Conservation (phyloP, 2,113 vertebrate genomes). For the Takifugu flavidus region DNA sequence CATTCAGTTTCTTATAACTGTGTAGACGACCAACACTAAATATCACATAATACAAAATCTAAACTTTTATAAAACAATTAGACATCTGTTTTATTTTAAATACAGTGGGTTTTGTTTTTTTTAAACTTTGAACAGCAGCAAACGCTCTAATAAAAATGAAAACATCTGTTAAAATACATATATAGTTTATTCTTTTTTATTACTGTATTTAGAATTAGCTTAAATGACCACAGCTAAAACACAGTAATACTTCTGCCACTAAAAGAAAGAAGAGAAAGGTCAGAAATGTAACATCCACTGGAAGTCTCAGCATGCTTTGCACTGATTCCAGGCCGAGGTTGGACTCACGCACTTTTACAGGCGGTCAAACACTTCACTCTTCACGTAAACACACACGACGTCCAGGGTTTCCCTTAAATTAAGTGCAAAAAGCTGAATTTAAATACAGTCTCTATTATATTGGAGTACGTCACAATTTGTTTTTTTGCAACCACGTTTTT, state of each 20-base stretch:
- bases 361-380: no score
- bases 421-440: no score
- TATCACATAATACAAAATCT: slow-evolving; percentile 78
- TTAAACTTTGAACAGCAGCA: slow-evolving; percentile 40
- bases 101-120: slow-evolving; percentile 47
- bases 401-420: no score
- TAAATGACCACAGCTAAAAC: slow-evolving; percentile 70
- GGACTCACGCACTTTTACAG: no score
- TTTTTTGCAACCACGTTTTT: no score
- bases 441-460: no score
- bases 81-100: slow-evolving; percentile 56
- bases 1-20: slow-evolving; percentile 73
- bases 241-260: slow-evolving; percentile 59
- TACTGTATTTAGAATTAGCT: slow-evolving; percentile 75
- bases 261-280: slow-evolving; percentile 17
- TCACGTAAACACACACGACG: no score
- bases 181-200: slow-evolving; percentile 60
- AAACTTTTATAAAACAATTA: slow-evolving; percentile 79
- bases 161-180: slow-evolving; percentile 76
- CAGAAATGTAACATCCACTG: slow-evolving; percentile 17
- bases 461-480: no score
- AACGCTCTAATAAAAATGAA: slow-evolving; percentile 69
- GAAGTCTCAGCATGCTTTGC: slow-evolving; percentile 11
- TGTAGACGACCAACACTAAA: slow-evolving; percentile 73
- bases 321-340: not conserved